Evolutionary conservation across 2,888 invertebrate genomes (phyloP), one percentile per base, ranked within the genome.

Genomic region (Dryococelus australis): DNA sequence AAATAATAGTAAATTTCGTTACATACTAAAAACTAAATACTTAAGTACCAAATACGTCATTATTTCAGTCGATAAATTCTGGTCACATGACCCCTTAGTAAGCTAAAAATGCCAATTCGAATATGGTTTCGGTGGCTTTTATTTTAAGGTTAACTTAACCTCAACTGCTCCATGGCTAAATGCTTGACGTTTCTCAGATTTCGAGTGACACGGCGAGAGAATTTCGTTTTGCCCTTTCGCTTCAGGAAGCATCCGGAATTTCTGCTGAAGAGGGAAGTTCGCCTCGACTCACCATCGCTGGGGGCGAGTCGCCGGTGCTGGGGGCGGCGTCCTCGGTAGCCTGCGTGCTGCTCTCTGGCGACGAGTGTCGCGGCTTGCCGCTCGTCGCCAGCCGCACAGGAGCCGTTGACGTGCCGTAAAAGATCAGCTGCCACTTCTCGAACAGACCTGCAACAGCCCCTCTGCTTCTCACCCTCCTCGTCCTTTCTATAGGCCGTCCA

Each of bases 141-240:
- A 35, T 35, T 35, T 35, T 35, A 35, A 35, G 35, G 35, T 4
- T 35, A 35, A 35, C 35, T 3, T 35, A 35, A 35, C 35, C 35
- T 35, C 35, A 35, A 35, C 4, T 35, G 1, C 35, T 4, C 35
- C 2, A 35, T 4, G 1, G 35, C 35, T 35, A 35, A 35, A 35
- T 35, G 35, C 35, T 35, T 35, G 35, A 35, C 1, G 4, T 35
- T 35, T 4, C 35, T 4, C 35, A 35, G 35, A 35, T 35, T 35
- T 35, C 35, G 35, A 35, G 35, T 4, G 35, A 35, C 4, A 89
- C 96, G 94, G 91, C 96, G 96, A 90, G 96, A 96, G 92, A 96
- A 96, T 92, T 95, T 96, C 91, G 96, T 95, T 93, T 96, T 97
- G 90, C 94, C 87, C 10, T 65, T 87, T 47, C 83, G 86, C 87